Conservation (phyloP, 2,113 vertebrate species). For the Chamaea fasciata region DNA sequence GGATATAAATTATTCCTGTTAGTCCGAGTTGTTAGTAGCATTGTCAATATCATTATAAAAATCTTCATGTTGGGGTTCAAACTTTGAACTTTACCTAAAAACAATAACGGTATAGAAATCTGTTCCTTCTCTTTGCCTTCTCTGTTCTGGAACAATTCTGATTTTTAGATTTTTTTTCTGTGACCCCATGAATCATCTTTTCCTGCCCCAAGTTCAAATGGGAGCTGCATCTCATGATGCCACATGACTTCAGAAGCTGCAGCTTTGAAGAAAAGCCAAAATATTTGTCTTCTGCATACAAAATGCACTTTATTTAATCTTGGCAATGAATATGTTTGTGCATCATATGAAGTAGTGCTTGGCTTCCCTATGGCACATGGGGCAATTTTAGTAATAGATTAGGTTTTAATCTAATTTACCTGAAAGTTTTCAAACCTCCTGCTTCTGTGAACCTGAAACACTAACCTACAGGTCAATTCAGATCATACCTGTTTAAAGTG, state of each 20-base stretch:
- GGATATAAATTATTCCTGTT: neutral
- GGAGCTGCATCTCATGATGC: neutral
- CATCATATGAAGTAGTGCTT: neutral
- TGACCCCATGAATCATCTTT: fast-evolving
- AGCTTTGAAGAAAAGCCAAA: slow-evolving; percentile 1
- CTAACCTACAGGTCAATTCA: neutral
- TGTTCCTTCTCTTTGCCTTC: neutral
- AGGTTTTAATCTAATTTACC: neutral
- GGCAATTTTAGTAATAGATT: neutral
- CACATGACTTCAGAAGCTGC: neutral
- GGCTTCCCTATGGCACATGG: neutral
- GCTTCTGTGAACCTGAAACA: neutral
- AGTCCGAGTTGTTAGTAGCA: neutral
- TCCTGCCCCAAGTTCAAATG: neutral
- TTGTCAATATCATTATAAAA: neutral
- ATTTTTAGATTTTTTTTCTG: neutral
- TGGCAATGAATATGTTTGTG: neutral
- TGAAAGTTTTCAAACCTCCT: neutral
- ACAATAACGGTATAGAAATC: neutral
- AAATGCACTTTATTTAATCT: neutral
- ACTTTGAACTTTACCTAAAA: neutral
- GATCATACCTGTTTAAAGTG: neutral
- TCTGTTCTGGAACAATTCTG: neutral
- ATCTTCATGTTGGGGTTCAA: neutral
- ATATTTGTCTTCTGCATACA: neutral